Evolutionary conservation across 2,797 vertebrate species (phyloP), one percentile per base, ranked within the genome.

Genomic region (Sebastes flavidus): DNA sequence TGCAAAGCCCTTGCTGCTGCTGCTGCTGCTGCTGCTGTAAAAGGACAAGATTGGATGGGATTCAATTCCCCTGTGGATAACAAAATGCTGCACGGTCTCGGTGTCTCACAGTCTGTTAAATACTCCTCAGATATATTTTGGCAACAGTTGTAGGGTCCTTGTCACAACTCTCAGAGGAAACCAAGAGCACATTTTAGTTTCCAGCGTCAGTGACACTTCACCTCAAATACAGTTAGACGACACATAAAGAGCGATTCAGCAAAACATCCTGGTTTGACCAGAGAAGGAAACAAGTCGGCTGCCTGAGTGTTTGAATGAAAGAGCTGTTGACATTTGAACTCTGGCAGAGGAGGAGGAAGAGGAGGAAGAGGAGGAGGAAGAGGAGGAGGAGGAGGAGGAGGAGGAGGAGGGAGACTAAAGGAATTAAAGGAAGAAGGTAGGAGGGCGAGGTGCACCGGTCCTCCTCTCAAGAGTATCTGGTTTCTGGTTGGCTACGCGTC

Each of bases 391-490:
- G 59, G 65, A 67, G 42, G 46, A 67, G 29, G 46, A 29, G 65
- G 66, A 75, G 49, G 55, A 49, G 38, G 67, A 49, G 42, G 67
- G 75, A 62, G 72, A 83, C 75, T 46, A 65, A 71, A 78, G 66
- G 80, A 82, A 83, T 76, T 81, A 72, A 82, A 79, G 77, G 72
- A 78, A 85, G 86, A 65, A 76, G 84, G 84, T 32, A 75, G 74
- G 79, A 81, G 71, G 79, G 75, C 58, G 74, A 87, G 83, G 85
- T 63, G 88, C 87, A 84, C 83, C 38, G 68, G 87, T 92, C 91
- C 87, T 92, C 60, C 93, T 95, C 88, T 93, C 78, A 84, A 93
- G 91, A 75, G 94, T 95, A 90, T 96, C 92, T 73, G 72, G 89
- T 96, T 91, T 92, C 95, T 87, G 83, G 86, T 66, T 73, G 56